phyloP scores from a whole-genome alignment of 2,113 vertebrate genomes.

The Prochilodus magdalenae region DNA sequence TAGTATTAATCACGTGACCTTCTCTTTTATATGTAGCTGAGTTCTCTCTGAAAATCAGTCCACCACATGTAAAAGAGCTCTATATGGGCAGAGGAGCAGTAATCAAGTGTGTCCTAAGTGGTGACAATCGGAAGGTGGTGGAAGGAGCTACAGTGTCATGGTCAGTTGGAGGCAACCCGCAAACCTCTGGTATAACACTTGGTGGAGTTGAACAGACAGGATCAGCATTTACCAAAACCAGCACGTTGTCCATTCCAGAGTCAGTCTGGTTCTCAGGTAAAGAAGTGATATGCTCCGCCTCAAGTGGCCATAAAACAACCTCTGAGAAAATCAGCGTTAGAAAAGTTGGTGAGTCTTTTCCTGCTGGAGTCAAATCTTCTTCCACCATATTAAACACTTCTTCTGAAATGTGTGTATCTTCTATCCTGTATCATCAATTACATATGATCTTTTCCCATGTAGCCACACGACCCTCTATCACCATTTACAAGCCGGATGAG shows the following conservation, averaged over 20 bases:
- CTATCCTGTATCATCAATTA: no score
- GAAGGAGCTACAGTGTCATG: background rate
- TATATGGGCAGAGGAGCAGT: background rate
- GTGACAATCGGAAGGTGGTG: background rate
- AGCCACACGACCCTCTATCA: no score
- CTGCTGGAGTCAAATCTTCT: no score
- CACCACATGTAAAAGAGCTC: constrained; percentile 6
- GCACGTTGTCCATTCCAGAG: background rate
- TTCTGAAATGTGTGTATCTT: no score
- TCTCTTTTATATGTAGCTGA: background rate
- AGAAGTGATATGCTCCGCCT: background rate
- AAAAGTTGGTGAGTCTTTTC: no score
- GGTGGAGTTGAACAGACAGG: background rate
- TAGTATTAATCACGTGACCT: no score
- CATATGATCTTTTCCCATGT: no score
- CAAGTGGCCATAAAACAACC: background rate
- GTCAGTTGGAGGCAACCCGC: background rate
- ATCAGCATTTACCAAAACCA: background rate
- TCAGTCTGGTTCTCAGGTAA: background rate
- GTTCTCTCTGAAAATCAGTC: constrained; percentile 5
- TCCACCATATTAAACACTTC: no score
- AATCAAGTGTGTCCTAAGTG: no score
- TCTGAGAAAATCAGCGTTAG: background rate
- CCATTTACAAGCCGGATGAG: no score
- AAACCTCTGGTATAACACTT: no score